Base-by-base conservation (phyloP, 2,113 vertebrate genomes). In the Chascanopsetta lugubris region DNA sequence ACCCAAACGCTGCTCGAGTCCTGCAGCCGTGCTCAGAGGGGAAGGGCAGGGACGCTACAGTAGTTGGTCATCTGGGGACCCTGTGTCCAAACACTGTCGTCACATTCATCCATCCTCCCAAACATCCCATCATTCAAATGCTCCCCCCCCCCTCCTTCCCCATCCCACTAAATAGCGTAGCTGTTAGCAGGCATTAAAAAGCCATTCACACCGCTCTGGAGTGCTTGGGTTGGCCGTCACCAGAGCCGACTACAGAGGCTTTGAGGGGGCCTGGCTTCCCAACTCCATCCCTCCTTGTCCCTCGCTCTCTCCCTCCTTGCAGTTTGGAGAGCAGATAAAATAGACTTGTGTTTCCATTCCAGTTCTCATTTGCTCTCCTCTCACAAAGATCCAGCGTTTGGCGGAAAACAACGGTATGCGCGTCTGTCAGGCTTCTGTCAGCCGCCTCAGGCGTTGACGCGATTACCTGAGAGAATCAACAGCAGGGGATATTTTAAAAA, bases 181-280 rank as follows among this genome's bases (percentile, higher is more conserved):
- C 77, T 90, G 86, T 89, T 92, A 90, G 80, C 82, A 73, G 75
- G 84, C 84, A 89, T 92, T 92, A 89, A 90, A 90, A 90, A 88
- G 80, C 66, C 83, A 91, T 91, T 90, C 83, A 38, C 83, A 77
- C 86, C 65, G 64, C 61, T 78, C 74, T 72, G 72, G 55, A 83
- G 85, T 89, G 87, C 86, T 88, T 87, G 76, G 63, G 61, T 87
- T 92, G 89, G 90, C 88, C 61, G 32, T 70, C 80, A 78, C 65
- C 65, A 70, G 22, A 64, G 78, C 80, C 50, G 71, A 71, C 75
- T 79, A 45, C 66, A 80, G 77, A 72, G 85, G 56, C 80, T 79
- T 71, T 75, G 65, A 69, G 63, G 46, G 72, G 68, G 27, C 49
- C 61, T 60, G 77, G 66, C 46, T 72, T 70, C 66, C 48, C 59